phyloP scores from a whole-genome alignment of 2,888 invertebrate genomes.

The Glaucopsyche alexis region DNA sequence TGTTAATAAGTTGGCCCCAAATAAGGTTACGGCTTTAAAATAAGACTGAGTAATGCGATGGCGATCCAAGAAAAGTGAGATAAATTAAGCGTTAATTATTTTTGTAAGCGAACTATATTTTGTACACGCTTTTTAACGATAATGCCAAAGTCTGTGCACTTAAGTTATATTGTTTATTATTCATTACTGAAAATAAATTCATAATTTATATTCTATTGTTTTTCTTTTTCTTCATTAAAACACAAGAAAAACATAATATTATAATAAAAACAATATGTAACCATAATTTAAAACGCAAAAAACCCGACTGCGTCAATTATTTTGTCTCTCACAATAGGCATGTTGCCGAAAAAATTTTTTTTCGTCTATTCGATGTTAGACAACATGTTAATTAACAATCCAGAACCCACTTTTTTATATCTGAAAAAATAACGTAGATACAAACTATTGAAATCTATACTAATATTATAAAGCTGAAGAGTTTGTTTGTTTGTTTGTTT shows the following conservation, averaged over 20 bases:
- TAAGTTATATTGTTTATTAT: conserved; percentile 25
- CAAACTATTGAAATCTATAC: too few relatives aligned
- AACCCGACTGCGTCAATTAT: too few relatives aligned
- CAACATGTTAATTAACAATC: too few relatives aligned
- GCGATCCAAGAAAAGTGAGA: conserved; percentile 53
- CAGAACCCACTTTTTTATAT: too few relatives aligned
- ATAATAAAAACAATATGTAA: not conserved
- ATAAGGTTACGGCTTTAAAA: conserved; percentile 9
- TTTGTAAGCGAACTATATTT: conserved; percentile 44
- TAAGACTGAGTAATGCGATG: conserved; percentile 24
- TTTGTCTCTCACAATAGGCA: too few relatives aligned
- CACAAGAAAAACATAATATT: not conserved
- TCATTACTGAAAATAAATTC: not conserved
- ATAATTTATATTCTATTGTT: not conserved
- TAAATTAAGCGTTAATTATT: conserved; percentile 50
- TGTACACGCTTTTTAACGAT: conserved; percentile 44
- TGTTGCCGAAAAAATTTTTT: too few relatives aligned
- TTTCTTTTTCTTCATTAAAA: not conserved
- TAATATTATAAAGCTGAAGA: too few relatives aligned
- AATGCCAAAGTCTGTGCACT: conserved; percentile 40
- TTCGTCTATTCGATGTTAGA: too few relatives aligned
- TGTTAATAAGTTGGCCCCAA: not conserved
- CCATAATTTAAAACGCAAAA: too few relatives aligned
- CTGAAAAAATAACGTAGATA: too few relatives aligned
- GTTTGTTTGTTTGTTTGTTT: too few relatives aligned